These are phyloP conservation scores for Nautilus pompilius DNA, from an alignment of 1,140 invertebrate genomes.

Conservation along the genomic window DNA sequence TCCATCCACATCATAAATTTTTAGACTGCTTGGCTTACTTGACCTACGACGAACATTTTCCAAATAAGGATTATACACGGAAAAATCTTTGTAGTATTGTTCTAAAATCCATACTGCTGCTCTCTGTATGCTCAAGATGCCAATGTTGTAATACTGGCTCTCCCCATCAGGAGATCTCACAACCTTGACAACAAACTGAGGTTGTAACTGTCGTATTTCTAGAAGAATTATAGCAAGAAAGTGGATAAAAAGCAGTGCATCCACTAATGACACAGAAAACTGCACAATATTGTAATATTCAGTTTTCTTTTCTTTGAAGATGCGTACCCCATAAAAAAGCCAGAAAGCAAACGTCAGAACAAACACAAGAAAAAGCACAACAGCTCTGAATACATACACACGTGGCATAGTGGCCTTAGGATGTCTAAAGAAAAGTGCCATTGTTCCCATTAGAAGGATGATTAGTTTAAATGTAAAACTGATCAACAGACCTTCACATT, in stretches of 20 bases:
- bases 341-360: conserved; percentile 94
- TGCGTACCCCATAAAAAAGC: conserved; percentile 92
- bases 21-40: conserved; percentile 68
- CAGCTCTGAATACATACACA: conserved; percentile 85
- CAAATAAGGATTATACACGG: conserved; percentile 94
- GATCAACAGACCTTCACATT: conserved; percentile 85
- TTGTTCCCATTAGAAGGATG: conserved; percentile 86
- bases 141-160: conserved; percentile 71
- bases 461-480: conserved; percentile 89
- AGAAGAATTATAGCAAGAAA: conserved; percentile 89
- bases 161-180: conserved; percentile 92
- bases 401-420: conserved; percentile 80
- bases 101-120: conserved; percentile 92
- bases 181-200: conserved; percentile 84
- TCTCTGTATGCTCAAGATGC: conserved; percentile 86
- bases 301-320: conserved; percentile 44
- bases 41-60: conserved; percentile 42
- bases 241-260: conserved; percentile 92
- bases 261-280: conserved; percentile 85
- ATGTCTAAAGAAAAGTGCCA: conserved; percentile 68
- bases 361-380: conserved; percentile 83
- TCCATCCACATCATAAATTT: conserved; percentile 94
- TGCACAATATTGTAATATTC: conserved; percentile 69
- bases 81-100: conserved; percentile 94
- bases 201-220: conserved; percentile 86